Evolutionary conservation across 2,113 vertebrate species (phyloP).

Genomic region (Nerophis lumbriciformis): DNA sequence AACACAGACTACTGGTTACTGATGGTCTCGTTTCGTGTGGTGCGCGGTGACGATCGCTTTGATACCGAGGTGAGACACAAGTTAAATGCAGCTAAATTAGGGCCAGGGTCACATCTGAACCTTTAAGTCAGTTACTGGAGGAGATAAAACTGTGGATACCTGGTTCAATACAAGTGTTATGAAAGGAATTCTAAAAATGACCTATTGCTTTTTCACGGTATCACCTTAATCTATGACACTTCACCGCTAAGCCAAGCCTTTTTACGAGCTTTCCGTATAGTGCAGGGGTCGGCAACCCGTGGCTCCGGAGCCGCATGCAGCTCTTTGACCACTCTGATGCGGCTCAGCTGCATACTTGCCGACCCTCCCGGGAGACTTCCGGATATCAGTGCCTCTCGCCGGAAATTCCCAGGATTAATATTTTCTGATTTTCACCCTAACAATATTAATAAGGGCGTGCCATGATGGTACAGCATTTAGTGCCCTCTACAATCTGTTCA

Average conservation of each 20-base stretch:
- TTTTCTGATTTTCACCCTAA: too few relatives aligned
- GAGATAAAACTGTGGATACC: constrained; percentile 7
- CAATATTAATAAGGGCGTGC: too few relatives aligned
- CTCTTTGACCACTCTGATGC: too few relatives aligned
- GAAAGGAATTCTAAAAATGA: constrained; percentile 9
- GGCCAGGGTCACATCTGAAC: neutral
- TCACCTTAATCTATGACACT: constrained; percentile 5
- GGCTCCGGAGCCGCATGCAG: too few relatives aligned
- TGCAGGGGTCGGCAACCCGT: too few relatives aligned
- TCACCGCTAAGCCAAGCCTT: neutral
- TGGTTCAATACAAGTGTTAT: constrained; percentile 15
- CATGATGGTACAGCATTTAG: too few relatives aligned
- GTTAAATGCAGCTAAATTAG: neutral
- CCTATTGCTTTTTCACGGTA: neutral
- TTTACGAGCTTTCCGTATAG: constrained; percentile 9
- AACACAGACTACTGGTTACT: constrained; percentile 5
- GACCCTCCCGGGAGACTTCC: too few relatives aligned
- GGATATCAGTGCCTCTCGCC: too few relatives aligned
- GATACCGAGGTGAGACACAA: neutral
- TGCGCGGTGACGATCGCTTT: constrained; percentile 6
- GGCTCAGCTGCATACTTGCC: too few relatives aligned
- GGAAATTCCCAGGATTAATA: too few relatives aligned
- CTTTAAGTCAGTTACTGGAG: constrained; percentile 4
- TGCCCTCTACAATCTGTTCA: too few relatives aligned
- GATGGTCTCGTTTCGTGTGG: constrained; percentile 8